A percentile compares a stretch with the other conserved stretches of the same genome.
Conservation (phyloP, 2,888 invertebrate species). For the Aelia acuminata region DNA sequence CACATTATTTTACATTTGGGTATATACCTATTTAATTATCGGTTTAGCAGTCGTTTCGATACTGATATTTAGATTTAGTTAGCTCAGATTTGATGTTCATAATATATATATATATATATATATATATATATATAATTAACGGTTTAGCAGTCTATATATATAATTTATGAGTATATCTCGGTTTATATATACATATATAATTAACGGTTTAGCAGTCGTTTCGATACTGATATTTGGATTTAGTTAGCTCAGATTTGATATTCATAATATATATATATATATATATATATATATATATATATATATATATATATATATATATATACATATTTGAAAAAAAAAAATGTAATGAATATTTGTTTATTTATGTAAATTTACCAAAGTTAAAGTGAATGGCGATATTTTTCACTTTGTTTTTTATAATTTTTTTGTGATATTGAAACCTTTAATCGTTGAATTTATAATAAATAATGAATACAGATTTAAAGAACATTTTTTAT, state of each 20-base stretch:
- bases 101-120: too few relatives aligned
- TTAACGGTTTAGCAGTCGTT: background rate
- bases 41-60: background rate
- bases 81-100: background rate
- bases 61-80: background rate
- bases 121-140: too few relatives aligned
- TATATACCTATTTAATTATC: background rate
- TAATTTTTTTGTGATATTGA: background rate
- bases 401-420: background rate
- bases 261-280: too few relatives aligned
- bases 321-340: too few relatives aligned
- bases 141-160: too few relatives aligned
- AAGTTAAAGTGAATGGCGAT: background rate
- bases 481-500: background rate
- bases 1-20: background rate
- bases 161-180: too few relatives aligned
- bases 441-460: background rate
- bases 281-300: too few relatives aligned
- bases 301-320: too few relatives aligned
- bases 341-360: background rate
- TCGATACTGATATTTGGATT: background rate
- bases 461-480: background rate
- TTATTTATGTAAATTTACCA: background rate
- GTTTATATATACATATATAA: background rate
- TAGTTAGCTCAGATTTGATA: background rate